Evolutionary conservation across 2,888 invertebrate species (phyloP).

Genomic region (Drosophila neutralis): DNA sequence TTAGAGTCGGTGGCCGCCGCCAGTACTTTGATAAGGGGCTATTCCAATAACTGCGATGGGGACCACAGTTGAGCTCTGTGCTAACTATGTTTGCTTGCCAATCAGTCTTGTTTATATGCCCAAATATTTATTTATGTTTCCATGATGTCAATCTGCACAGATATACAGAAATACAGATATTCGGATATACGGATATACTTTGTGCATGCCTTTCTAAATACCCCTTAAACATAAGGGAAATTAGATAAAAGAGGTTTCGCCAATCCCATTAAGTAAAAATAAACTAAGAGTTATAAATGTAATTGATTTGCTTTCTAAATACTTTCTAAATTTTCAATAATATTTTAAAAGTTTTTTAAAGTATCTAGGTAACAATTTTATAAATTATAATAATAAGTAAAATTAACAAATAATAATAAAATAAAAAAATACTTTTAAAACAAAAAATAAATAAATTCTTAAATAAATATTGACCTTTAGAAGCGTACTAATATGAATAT

Average conservation of each 20-base stretch:
- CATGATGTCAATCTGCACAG: background rate
- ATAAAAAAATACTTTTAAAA: too few relatives aligned
- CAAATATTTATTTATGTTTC: conserved; percentile 20
- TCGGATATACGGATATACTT: background rate
- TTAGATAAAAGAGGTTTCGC: background rate
- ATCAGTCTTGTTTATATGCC: conserved; percentile 44
- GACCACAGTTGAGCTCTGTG: conserved; percentile 3
- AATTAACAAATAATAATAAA: too few relatives aligned
- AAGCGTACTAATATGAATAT: background rate
- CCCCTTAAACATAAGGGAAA: background rate
- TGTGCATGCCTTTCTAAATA: background rate
- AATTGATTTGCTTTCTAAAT: too few relatives aligned
- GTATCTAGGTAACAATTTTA: too few relatives aligned
- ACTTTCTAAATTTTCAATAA: too few relatives aligned
- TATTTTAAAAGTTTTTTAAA: too few relatives aligned
- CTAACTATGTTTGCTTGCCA: conserved; percentile 56
- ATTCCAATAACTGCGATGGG: conserved; percentile 21
- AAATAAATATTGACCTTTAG: background rate
- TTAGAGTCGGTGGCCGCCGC: conserved; percentile 30
- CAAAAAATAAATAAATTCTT: too few relatives aligned
- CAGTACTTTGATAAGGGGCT: conserved; percentile 20
- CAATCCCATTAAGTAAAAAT: background rate
- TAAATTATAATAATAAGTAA: too few relatives aligned
- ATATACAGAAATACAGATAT: background rate
- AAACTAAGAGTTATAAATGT: too few relatives aligned